These are phyloP conservation scores for Oophaga pumilio DNA, from an alignment of 2,113 vertebrate genomes.

Conservation along the genomic window DNA sequence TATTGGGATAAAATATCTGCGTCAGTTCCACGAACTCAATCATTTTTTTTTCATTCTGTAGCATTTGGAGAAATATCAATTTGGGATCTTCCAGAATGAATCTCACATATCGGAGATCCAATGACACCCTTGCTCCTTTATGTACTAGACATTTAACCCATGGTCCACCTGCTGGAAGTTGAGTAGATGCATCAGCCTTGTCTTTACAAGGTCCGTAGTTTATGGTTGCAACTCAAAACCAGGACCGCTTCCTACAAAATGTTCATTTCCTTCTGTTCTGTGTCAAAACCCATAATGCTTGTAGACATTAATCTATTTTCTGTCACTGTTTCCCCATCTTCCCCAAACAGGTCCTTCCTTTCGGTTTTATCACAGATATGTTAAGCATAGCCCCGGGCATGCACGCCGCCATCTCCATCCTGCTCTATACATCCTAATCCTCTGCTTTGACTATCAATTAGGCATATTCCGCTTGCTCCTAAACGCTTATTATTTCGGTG, in stretches of 20 bases:
- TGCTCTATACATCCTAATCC: neutral
- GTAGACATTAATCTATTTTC: conserved; percentile 16
- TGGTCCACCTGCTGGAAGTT: neutral
- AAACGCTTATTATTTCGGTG: neutral
- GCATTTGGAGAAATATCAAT: neutral
- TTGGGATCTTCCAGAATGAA: neutral
- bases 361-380: conserved; percentile 32
- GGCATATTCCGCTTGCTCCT: neutral
- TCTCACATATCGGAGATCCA: neutral
- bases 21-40: neutral
- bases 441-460: conserved; percentile 31
- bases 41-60: no score
- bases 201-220: neutral
- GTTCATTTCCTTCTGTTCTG: conserved; percentile 2
- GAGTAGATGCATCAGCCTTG: neutral
- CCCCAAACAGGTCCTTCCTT: conserved; percentile 4
- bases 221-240: neutral
- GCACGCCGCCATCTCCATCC: neutral
- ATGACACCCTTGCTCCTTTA: neutral
- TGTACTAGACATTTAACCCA: neutral
- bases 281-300: conserved; percentile 17
- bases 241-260: neutral
- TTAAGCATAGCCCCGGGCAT: conserved; percentile 33
- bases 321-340: neutral
- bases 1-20: neutral